A percentile compares a stretch with the other conserved stretches of the same genome.
Evolutionary conservation across 2,797 vertebrate species (phyloP).

Genomic region (Gallinago solitaria): DNA sequence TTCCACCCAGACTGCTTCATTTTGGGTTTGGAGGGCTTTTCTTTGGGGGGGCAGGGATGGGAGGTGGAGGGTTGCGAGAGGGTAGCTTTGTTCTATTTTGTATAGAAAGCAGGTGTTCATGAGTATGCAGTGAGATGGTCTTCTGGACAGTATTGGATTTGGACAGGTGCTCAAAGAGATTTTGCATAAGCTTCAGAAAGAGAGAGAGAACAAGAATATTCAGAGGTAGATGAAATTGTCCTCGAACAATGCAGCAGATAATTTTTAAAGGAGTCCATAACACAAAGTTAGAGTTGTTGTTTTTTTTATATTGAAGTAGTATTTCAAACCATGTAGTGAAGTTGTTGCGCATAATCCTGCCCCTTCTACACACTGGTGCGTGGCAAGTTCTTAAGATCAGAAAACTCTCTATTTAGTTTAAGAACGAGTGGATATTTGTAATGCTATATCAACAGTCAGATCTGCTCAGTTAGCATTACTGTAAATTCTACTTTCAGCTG

Average conservation of each 20-base stretch:
- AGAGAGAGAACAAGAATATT: background rate
- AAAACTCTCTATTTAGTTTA: background rate
- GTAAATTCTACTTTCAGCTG: constrained; percentile 41
- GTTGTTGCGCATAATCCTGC: background rate
- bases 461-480: constrained; percentile 53
- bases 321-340: background rate
- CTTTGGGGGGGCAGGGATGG: background rate
- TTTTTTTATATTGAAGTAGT: background rate
- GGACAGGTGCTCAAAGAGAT: background rate
- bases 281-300: background rate
- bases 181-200: background rate
- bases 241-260: background rate
- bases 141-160: background rate
- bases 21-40: background rate
- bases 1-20: background rate
- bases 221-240: background rate
- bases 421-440: background rate
- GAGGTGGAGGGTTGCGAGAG: background rate
- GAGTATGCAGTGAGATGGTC: background rate
- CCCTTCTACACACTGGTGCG: background rate
- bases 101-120: background rate
- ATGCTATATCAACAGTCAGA: background rate
- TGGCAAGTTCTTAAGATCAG: background rate
- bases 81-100: too few relatives aligned
- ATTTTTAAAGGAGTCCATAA: background rate